Conservation (phyloP, 2,113 vertebrate species). For the Pseudopipra pipra region DNA sequence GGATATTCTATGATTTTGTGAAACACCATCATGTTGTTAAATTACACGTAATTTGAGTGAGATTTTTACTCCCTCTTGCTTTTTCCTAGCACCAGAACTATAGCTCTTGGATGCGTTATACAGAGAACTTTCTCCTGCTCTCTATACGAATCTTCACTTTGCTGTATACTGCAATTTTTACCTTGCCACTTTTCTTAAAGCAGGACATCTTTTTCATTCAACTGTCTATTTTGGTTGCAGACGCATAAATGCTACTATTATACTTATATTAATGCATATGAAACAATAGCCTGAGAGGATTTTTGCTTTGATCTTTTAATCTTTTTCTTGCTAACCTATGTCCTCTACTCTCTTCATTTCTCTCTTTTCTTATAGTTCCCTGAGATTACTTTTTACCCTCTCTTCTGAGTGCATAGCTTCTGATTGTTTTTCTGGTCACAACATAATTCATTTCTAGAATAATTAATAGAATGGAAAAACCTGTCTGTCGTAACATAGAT, state of each 20-base stretch:
- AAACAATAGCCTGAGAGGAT: background rate
- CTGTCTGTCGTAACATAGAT: background rate
- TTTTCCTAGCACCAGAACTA: background rate
- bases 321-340: background rate
- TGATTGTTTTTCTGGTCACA: background rate
- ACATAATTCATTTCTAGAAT: background rate
- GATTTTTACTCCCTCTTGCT: slow-evolving; percentile 26
- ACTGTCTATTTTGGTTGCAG: background rate
- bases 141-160: slow-evolving; percentile 13
- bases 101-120: slow-evolving; percentile 23
- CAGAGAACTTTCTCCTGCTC: slow-evolving; percentile 1
- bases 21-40: background rate
- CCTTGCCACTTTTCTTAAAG: background rate
- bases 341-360: background rate
- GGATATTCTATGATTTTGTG: background rate
- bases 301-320: background rate
- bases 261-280: background rate
- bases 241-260: background rate
- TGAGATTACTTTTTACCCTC: background rate
- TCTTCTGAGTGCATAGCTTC: background rate
- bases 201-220: background rate
- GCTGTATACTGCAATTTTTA: background rate
- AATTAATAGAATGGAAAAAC: background rate
- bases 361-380: background rate
- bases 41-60: slow-evolving; percentile 24